These are phyloP conservation scores for Andrena bicolor DNA, from an alignment of 2,888 invertebrate genomes.

Conservation along the genomic window DNA sequence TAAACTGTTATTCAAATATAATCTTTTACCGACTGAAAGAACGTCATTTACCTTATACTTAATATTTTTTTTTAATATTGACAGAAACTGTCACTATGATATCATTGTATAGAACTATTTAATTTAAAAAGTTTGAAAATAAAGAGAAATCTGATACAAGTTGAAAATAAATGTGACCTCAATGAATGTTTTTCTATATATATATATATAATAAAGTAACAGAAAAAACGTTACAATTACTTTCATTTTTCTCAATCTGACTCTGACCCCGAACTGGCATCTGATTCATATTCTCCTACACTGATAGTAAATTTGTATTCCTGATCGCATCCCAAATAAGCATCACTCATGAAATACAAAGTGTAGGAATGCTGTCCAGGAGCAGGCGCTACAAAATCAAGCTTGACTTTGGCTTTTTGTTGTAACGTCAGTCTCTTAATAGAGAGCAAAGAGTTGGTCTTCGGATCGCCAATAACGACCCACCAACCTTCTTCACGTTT, in stretches of 20 bases:
- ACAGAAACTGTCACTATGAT: background rate
- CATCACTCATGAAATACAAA: constrained; percentile 99
- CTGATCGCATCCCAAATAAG: constrained; percentile 99
- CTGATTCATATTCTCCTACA: constrained; percentile 91
- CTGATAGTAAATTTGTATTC: constrained; percentile 97
- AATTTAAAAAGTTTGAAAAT: no score
- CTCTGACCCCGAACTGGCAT: constrained; percentile 85
- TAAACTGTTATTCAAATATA: background rate
- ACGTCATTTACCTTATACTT: background rate
- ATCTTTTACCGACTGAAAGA: no score
- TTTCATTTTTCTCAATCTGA: constrained; percentile 86
- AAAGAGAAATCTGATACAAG: no score
- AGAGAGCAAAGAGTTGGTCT: constrained; percentile 96
- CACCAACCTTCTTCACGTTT: constrained; percentile 98
- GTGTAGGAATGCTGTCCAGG: constrained; percentile 96
- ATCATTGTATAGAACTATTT: background rate
- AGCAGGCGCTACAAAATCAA: constrained; percentile 97
- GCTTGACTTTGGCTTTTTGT: constrained; percentile 93
- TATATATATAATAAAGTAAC: background rate
- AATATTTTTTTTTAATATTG: background rate
- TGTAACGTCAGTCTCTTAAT: constrained; percentile 98
- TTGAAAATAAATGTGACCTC: background rate
- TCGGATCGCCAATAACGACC: constrained; percentile 99
- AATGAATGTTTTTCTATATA: background rate
- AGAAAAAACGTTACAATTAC: background rate